A percentile compares a stretch with the other conserved stretches of the same genome.
Conservation (phyloP, 2,797 vertebrate genomes). For the Spinus pinus region DNA sequence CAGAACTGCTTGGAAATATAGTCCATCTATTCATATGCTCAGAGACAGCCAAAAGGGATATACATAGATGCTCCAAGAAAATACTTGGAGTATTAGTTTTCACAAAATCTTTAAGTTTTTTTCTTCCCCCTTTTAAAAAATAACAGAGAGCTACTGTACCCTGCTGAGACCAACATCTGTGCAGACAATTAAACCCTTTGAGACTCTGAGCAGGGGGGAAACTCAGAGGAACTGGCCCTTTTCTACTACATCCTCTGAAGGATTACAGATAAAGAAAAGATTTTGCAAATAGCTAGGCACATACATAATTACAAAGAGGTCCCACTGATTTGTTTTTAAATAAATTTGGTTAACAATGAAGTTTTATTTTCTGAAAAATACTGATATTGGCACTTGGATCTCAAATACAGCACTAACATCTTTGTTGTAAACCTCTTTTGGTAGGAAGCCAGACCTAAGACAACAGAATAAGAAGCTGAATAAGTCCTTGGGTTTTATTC, state of each 20-base stretch:
- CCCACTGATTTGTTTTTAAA: slow-evolving; percentile 24
- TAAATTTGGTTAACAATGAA: slow-evolving; percentile 39
- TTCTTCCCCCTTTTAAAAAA: background rate
- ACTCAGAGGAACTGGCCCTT: slow-evolving; percentile 46
- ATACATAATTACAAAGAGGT: slow-evolving; percentile 27
- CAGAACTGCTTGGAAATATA: background rate
- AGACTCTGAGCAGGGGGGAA: background rate
- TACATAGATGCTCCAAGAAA: background rate
- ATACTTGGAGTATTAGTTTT: slow-evolving; percentile 5
- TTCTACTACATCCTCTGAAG: slow-evolving; percentile 46
- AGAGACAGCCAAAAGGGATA: background rate
- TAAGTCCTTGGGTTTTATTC: background rate
- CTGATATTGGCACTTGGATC: background rate
- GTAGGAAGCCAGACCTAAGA: background rate
- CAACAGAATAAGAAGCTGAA: background rate
- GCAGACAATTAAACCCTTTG: slow-evolving; percentile 61
- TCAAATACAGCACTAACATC: background rate
- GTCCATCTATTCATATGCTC: background rate
- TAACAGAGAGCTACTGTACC: slow-evolving; percentile 47
- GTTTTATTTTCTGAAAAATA: slow-evolving; percentile 37
- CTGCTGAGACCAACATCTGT: slow-evolving; percentile 58
- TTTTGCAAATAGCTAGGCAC: slow-evolving; percentile 16
- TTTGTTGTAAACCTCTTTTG: background rate
- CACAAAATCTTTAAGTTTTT: background rate
- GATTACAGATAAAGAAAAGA: slow-evolving; percentile 50